Conservation (phyloP, 2,797 vertebrate species). For the Buceros bicornis region DNA sequence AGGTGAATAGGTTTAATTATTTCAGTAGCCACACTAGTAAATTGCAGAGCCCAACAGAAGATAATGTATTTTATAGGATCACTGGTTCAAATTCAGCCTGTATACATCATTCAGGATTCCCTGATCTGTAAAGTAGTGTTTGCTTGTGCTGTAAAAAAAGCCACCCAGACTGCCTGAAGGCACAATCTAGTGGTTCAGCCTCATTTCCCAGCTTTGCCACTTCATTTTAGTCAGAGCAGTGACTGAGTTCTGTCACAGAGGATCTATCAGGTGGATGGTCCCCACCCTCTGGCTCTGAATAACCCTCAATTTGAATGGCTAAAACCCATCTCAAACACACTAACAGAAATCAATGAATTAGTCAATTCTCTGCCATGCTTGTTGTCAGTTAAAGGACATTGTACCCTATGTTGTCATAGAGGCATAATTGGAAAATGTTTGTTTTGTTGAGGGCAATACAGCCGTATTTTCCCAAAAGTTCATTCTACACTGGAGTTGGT, state of each 20-base stretch:
- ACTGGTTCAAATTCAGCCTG: not conserved
- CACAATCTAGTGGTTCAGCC: not conserved
- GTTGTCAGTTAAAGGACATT: not conserved
- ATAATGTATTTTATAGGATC: not conserved
- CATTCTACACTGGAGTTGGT: not conserved
- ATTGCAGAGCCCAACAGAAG: not conserved
- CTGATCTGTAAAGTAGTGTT: not conserved
- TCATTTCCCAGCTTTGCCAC: not conserved
- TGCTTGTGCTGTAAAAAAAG: not conserved
- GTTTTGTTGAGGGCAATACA: not conserved
- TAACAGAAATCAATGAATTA: not conserved
- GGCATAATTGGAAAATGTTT: not conserved
- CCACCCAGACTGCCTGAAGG: not conserved
- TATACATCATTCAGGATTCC: not conserved
- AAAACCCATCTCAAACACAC: not conserved
- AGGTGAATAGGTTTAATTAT: constrained; percentile 16
- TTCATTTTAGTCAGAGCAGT: constrained; percentile 9
- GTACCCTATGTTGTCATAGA: not conserved
- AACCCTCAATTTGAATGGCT: constrained; percentile 2
- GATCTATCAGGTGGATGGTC: constrained; percentile 21
- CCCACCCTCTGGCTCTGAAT: constrained; percentile 24
- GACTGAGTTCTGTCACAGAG: constrained; percentile 53
- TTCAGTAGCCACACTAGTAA: not conserved
- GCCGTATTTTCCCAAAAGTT: not conserved
- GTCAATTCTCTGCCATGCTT: constrained; percentile 25